Conservation (phyloP, 2,113 vertebrate genomes). For the Coptodon bakossiorum region DNA sequence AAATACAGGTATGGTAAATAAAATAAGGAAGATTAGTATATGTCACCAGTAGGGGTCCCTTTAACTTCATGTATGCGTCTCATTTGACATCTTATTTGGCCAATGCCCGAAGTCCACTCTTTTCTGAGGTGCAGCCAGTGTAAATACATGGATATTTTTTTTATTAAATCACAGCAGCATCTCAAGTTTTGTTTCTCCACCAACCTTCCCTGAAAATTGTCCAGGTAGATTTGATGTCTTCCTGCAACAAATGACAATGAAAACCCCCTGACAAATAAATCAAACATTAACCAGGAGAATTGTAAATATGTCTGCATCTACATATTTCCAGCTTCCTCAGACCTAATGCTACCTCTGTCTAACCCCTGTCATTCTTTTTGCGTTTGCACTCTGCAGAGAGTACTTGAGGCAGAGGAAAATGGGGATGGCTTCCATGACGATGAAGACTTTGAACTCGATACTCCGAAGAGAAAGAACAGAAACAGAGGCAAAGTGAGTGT, state of each 20-base stretch:
- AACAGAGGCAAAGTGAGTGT: constrained; percentile 89
- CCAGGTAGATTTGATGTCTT: not conserved
- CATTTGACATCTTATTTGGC: not conserved
- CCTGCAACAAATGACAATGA: not conserved
- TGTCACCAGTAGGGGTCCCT: not conserved
- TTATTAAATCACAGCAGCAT: not conserved
- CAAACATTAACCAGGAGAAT: not conserved
- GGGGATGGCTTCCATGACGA: constrained; percentile 91
- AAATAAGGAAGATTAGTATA: not conserved
- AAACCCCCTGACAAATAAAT: rapidly evolving
- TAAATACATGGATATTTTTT: not conserved
- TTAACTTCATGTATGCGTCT: not conserved
- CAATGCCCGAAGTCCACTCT: rapidly evolving
- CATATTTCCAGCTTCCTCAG: not conserved
- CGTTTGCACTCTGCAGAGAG: constrained; percentile 71
- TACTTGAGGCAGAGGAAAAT: constrained; percentile 94
- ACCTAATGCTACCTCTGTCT: not conserved
- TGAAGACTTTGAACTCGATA: constrained; percentile 92
- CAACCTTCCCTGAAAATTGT: rapidly evolving
- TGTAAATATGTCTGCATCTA: not conserved
- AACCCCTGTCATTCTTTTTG: not conserved
- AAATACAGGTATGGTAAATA: constrained; percentile 81
- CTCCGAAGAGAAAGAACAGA: constrained; percentile 93
- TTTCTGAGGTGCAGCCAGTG: not conserved
- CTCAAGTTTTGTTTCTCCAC: not conserved